These are phyloP conservation scores for Protophormia terraenovae DNA, from an alignment of 2,888 invertebrate species.

Conservation along the genomic window DNA sequence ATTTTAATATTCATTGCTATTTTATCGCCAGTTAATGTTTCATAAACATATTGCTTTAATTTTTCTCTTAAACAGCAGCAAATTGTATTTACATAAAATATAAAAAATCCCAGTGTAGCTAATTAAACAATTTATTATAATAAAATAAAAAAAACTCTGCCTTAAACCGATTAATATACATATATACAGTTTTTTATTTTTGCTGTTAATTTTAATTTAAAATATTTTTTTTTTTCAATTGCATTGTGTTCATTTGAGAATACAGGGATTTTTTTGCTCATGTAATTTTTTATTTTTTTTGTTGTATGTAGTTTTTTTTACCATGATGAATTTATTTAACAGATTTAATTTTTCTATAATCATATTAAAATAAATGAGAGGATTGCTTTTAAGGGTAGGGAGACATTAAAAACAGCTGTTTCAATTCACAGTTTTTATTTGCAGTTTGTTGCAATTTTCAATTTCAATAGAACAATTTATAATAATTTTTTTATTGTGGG, in stretches of 20 bases:
- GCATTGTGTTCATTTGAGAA: background rate
- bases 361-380: constrained; percentile 34
- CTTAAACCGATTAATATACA: constrained; percentile 44
- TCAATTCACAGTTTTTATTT: constrained; percentile 14
- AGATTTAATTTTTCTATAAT: constrained; percentile 62
- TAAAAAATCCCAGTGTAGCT: constrained; percentile 6
- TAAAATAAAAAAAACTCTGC: too few species aligned
- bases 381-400: background rate
- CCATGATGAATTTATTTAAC: constrained; percentile 49
- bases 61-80: constrained; percentile 11
- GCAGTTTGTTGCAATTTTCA: constrained; percentile 29
- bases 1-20: background rate
- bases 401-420: constrained; percentile 27
- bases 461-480: constrained; percentile 34
- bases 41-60: background rate
- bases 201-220: constrained; percentile 22
- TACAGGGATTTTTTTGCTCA: constrained; percentile 9
- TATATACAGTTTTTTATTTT: background rate
- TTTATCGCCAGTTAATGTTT: constrained; percentile 25
- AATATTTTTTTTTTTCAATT: constrained; percentile 11
- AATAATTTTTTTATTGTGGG: background rate
- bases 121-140: constrained; percentile 50
- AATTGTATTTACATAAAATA: background rate
- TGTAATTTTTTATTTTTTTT: background rate
- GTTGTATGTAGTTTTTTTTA: constrained; percentile 42